Evolutionary conservation across 2,113 vertebrate genomes (phyloP).

Genomic region (Sitta europaea): DNA sequence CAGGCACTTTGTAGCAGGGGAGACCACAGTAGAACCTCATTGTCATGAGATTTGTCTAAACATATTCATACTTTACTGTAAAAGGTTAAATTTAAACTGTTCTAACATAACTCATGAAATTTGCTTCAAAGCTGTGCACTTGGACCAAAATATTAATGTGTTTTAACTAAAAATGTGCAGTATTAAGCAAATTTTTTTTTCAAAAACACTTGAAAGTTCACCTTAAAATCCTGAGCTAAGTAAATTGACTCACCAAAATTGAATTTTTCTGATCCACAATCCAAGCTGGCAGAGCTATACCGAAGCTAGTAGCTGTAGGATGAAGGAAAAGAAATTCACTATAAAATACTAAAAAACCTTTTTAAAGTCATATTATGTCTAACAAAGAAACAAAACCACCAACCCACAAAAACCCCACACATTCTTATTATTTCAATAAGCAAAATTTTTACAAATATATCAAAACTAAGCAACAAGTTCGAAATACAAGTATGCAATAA

Average conservation of each 20-base stretch:
- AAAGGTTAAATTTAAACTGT: not conserved
- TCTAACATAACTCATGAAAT: not conserved
- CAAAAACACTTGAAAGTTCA: not conserved
- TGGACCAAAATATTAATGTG: fast-evolving
- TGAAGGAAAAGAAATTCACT: not conserved
- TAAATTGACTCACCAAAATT: constrained; percentile 83
- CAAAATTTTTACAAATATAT: not conserved
- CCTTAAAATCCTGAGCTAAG: not conserved
- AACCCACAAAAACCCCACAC: not conserved
- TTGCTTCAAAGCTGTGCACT: not conserved
- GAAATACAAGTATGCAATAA: not conserved
- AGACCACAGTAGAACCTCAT: not conserved
- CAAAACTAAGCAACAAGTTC: not conserved
- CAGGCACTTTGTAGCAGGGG: not conserved
- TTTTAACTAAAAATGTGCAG: not conserved
- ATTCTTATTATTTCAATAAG: not conserved
- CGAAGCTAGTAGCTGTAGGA: constrained; percentile 89
- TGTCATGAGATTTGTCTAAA: not conserved
- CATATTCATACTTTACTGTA: not conserved
- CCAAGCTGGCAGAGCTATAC: constrained; percentile 96
- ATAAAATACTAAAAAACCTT: not conserved
- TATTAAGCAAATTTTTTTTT: not conserved
- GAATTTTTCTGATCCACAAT: constrained; percentile 99
- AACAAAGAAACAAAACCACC: not conserved
- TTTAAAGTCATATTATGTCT: not conserved